Base-by-base conservation (phyloP, 2,797 vertebrate genomes). In the Enteromius treurensis region DNA sequence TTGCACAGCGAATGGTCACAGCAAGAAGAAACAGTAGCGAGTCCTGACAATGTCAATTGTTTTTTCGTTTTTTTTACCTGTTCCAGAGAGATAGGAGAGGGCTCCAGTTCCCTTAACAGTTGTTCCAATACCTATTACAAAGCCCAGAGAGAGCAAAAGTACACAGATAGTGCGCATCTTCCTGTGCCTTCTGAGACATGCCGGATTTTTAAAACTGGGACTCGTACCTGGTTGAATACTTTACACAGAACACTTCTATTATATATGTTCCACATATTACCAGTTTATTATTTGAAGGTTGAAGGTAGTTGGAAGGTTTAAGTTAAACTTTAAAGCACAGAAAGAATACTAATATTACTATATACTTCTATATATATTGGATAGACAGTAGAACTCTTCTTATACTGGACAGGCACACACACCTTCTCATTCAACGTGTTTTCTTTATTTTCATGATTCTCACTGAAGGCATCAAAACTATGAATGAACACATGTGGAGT, bases 1-100 rank as follows among this genome's bases (percentile, higher is more conserved):
- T 77, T 84, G 62, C 84, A 86, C 84, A 65, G 51, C 21, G 32
- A 79, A 65, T 60, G 32, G 68, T 80, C 64, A 84, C 74, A 75
- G 79, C 42, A 79, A 49, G 79, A 80, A 83, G 74, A 71, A 77
- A 71, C 82, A 85, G 79, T 49, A 29, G 80, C 83, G 86, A 88
- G 87, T 90, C 85, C 77, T 86, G 84, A 89, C 83, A 82, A 85
- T 90, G 88, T 89, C 88, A 89, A 87, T 90, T 89, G 89, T 89
- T 87, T 81, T 83, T 82, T 86, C 10, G 40, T 42, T 40, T 42
- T 1, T 87, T 79, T 87, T 77, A 82, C 76, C 86, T 13, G 60
- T 68, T 84, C 79, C 79, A 80, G 77, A 82, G 86, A 84, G 86
- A 90, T 87, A 55, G 86, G 87, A 88, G 74, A 82, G 85, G 86